Conservation (phyloP, 2,888 invertebrate species). For the Tenthredo scrophulariae region DNA sequence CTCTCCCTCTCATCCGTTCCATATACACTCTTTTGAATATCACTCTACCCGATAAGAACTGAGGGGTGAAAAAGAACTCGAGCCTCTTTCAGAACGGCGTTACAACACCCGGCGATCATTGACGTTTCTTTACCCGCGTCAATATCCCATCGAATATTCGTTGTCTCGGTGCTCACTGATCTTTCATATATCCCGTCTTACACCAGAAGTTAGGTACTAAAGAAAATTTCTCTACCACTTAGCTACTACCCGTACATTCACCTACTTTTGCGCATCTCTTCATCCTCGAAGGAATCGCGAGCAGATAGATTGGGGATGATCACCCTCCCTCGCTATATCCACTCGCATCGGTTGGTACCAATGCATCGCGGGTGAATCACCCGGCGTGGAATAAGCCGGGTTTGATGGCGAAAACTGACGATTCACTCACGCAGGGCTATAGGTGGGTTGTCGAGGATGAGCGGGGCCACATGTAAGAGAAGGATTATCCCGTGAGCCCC, state of each 20-base stretch:
- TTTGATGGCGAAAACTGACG: conserved; percentile 70
- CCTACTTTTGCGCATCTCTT: neutral
- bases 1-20: conserved; percentile 41
- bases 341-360: conserved; percentile 48
- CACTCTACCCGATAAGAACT: conserved; percentile 41
- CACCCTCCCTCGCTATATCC: conserved; percentile 32
- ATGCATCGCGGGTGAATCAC: conserved; percentile 61
- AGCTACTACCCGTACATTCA: neutral
- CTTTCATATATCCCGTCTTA: neutral
- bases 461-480: conserved; percentile 70
- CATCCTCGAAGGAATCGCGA: neutral
- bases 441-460: conserved; percentile 34
- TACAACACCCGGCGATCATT: conserved; percentile 23
- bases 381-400: conserved; percentile 65
- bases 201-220: neutral
- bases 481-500: conserved; percentile 72
- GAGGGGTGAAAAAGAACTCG: conserved; percentile 37
- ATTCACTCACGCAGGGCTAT: conserved; percentile 63
- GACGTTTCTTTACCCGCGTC: neutral
- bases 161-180: conserved; percentile 12
- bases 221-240: conserved; percentile 23
- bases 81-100: neutral
- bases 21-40: conserved; percentile 48
- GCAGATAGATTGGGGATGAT: conserved; percentile 25
- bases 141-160: conserved; percentile 9